Evolutionary conservation across 92 coral and sea anemone genomes (phyloP).

Genomic region (Epizoanthus illoricatus): DNA sequence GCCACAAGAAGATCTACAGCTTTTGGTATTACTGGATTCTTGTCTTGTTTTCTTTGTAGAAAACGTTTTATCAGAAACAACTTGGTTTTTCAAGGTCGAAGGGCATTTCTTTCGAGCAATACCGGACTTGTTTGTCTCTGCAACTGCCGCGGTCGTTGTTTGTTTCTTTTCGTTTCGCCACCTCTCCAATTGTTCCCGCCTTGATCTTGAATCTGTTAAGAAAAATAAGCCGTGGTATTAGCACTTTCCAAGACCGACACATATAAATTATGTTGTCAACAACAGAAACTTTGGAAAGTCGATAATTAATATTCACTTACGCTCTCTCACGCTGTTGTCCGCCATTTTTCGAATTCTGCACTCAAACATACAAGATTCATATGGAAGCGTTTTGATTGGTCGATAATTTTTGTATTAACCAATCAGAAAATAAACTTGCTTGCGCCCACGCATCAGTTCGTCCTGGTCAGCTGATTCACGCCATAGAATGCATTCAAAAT

Average conservation of each 20-base stretch:
- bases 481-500: not conserved
- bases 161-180: conserved; percentile 9
- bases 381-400: conserved; percentile 7
- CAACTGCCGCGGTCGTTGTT: not conserved
- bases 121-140: too few relatives aligned
- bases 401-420: not conserved
- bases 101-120: not conserved
- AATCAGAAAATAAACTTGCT: not conserved
- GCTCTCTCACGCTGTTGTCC: not conserved
- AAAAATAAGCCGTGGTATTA: not conserved
- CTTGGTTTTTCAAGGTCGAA: not conserved
- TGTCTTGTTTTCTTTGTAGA: not conserved
- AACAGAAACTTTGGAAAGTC: too few relatives aligned
- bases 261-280: too few relatives aligned
- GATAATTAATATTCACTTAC: not conserved
- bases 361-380: not conserved
- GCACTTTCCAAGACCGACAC: not conserved
- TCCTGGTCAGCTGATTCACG: conserved; percentile 2
- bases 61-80: not conserved
- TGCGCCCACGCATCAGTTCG: not conserved
- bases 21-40: not conserved
- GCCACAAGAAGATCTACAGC: not conserved
- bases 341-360: conserved; percentile 9
- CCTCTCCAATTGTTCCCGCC: conserved; percentile 16
- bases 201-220: conserved; percentile 2